Base-by-base conservation (phyloP, 2,113 vertebrate genomes). In the Erpornis zantholeuca region DNA sequence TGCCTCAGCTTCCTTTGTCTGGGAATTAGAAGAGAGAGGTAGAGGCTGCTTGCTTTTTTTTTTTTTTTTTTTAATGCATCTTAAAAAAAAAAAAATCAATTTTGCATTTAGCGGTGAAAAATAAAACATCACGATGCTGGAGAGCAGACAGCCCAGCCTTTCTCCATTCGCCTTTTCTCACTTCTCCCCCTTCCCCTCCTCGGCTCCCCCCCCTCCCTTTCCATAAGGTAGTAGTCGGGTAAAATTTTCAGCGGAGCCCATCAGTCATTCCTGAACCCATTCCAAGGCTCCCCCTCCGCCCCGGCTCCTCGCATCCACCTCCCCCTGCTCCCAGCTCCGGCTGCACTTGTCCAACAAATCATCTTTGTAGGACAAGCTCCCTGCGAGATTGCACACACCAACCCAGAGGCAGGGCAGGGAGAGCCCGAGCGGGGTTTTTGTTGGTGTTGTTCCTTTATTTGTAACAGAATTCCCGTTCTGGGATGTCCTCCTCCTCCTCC, bases 1-100 rank as follows among this genome's bases (percentile, higher is more conserved):
- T 90, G 86, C 81, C 72, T 53, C 84, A 86, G 82, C 72, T 91
- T 64, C 72, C 96, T 98, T 98, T 97, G 97, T 97, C 96, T 97
- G 90, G 38, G 86, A 86, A 64, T 92, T 79, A 88, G 11, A 33
- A 76, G 36, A 87, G 9, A 50, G 60, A 91, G 42, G 66, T 49
- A 60, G 17, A 78, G 12, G 33, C 61, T 54, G 75, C 57, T 71
- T 42, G 49, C 40, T 47, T 82, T 57, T 42, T 70, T 83, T 79
- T 88, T 65, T 61, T 52, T 6, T 15, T 24, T 12, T 60, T 82
- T 84, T 52, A 31, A 71, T 36, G n/a, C 81, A 90, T 82, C 47
- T 53, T 50, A 31, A 94, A 80, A 86, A 90, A 91, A 86, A 94
- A 79, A 89, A 88, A 76, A 96, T 86, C 83, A 85, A 90, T 95